Base-by-base conservation (phyloP, 2,888 invertebrate genomes). In the Zootermopsis nevadensis region DNA sequence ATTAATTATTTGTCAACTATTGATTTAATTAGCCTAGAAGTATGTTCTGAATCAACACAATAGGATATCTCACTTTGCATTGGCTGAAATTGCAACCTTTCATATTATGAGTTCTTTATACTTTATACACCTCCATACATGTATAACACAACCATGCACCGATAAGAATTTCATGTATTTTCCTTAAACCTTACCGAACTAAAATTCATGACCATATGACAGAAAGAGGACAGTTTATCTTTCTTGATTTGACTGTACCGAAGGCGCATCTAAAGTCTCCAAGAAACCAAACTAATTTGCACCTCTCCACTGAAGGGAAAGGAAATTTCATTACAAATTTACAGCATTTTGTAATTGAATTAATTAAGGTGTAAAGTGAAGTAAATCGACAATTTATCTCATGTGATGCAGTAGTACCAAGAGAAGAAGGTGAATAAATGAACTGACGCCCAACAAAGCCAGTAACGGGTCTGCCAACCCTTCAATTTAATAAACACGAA, bases 301-400 rank as follows among this genome's bases (percentile, higher is more conserved):
- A 69, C 69, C 33, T 69, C 69, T 69, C 69, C 69, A 33, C 69
- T 22, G 24, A 69, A 69, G 69, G 69, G 69, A 33, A 69, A 33
- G 69, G 33, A 69, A 69, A 69, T 69, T 69, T 69, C 69, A 69
- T 69, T 69, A 69, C 22, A 69, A 69, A 33, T 69, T 69, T 69
- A 33, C 69, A 69, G 69, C 69, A 69, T 69, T 69, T 69, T 69
- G 69, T 69, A 69, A 69, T 69, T 69, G 69, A 69, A 69, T 69
- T 69, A 69, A 69, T 69, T 69, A 69, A 69, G 69, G 69, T 69
- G 69, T 69, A 69, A 69, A 69, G 69, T 22, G 69, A 33, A 69
- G 69, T 69, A 69, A 69, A 69, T 69, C 69, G 69, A 69, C 69
- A 69, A 69, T 69, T 69, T 69, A 69, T 69, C 69, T 69, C 31